These are phyloP conservation scores for Lepus timidus DNA, from an alignment of 2,113 vertebrate genomes.

Conservation along the genomic window DNA sequence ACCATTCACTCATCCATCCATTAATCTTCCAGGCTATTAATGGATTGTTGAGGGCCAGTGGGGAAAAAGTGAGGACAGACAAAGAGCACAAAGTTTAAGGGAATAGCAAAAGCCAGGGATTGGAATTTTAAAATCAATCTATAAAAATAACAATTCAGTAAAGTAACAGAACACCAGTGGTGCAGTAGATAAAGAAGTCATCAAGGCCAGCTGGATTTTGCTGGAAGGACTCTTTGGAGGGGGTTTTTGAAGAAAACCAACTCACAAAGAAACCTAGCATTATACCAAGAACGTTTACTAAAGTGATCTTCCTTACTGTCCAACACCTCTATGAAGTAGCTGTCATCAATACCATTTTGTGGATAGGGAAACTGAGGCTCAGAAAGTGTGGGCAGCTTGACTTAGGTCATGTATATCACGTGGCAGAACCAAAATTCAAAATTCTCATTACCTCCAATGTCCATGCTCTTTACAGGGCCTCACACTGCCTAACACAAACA, in stretches of 20 bases:
- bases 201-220: background rate
- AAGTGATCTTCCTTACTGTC: background rate
- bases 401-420: fast-evolving
- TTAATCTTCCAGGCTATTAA: background rate
- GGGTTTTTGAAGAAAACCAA: background rate
- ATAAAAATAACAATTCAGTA: conserved; percentile 45
- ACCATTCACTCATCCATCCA: background rate
- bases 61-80: conserved; percentile 7
- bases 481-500: background rate
- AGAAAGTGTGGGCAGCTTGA: background rate
- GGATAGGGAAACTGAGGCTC: background rate
- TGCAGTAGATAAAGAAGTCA: background rate
- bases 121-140: conserved; percentile 51
- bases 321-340: background rate
- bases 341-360: background rate
- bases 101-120: conserved; percentile 12
- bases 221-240: background rate
- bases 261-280: background rate
- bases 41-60: background rate
- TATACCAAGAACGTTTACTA: background rate
- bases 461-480: background rate
- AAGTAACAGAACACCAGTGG: conserved; percentile 41
- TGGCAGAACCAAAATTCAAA: conserved; percentile 40
- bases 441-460: background rate
- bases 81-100: conserved; percentile 1